These are phyloP conservation scores for Hippocampus barbouri DNA, from an alignment of 2,113 vertebrate genomes.

Conservation along the genomic window DNA sequence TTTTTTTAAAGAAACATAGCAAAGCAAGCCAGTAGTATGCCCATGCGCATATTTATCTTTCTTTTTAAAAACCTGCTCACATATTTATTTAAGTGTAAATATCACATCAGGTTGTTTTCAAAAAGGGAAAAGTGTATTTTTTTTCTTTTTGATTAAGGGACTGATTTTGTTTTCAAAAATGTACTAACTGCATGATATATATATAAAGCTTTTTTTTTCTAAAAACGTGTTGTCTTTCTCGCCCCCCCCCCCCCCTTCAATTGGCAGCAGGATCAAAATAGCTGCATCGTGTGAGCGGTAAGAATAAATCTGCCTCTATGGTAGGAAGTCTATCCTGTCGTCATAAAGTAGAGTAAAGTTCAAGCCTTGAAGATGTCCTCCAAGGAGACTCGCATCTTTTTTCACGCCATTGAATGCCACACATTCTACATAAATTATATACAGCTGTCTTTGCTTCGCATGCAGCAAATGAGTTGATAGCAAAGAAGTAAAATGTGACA, in stretches of 20 bases:
- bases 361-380: neutral
- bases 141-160: slow-evolving; percentile 11
- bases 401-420: neutral
- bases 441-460: neutral
- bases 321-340: slow-evolving; percentile 6
- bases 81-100: slow-evolving; percentile 63
- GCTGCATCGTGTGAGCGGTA: slow-evolving; percentile 39
- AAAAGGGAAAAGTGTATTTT: neutral
- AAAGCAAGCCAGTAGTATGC: slow-evolving; percentile 13
- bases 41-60: slow-evolving; percentile 54
- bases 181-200: slow-evolving; percentile 63
- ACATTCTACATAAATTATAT: neutral
- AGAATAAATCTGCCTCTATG: slow-evolving; percentile 40
- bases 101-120: slow-evolving; percentile 36
- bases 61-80: slow-evolving; percentile 27
- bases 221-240: slow-evolving; percentile 25
- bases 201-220: slow-evolving; percentile 74
- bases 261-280: slow-evolving; percentile 27
- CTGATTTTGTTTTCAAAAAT: slow-evolving; percentile 36
- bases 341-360: neutral
- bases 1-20: slow-evolving; percentile 19
- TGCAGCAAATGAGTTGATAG: neutral
- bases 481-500: neutral
- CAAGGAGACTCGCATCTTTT: neutral
- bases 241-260: neutral